Percentiles rank a stretch among this genome's conserved stretches.
phyloP scores from a whole-genome alignment of 2,888 invertebrate species.

The Nemotelus pantherinus region DNA sequence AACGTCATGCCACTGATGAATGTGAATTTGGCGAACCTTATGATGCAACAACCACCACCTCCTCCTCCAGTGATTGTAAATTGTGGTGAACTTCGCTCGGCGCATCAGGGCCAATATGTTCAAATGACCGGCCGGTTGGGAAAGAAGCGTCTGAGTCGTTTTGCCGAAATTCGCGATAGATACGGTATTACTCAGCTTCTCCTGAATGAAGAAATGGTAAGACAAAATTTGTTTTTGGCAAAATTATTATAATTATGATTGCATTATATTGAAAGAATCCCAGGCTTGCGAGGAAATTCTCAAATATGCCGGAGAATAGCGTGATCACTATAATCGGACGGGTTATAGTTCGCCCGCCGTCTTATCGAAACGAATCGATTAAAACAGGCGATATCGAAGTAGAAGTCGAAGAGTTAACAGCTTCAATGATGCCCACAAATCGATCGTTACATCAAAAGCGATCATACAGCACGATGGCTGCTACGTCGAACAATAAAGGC shows the following conservation, averaged over 20 bases:
- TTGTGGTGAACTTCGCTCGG: conserved; percentile 70
- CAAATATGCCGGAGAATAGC: conserved; percentile 64
- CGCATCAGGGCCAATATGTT: conserved; percentile 68
- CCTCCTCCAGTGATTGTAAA: conserved; percentile 62
- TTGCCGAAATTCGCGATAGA: conserved; percentile 72
- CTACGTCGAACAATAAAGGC: conserved; percentile 54
- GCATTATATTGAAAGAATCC: conserved; percentile 56
- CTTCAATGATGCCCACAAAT: conserved; percentile 54
- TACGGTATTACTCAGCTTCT: conserved; percentile 72
- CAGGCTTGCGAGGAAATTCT: conserved; percentile 62
- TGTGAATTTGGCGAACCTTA: background rate
- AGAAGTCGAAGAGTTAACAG: conserved; percentile 62
- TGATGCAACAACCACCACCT: conserved; percentile 59
- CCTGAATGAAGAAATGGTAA: conserved; percentile 60
- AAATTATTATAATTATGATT: background rate
- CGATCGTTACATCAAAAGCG: conserved; percentile 58
- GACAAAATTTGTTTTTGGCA: background rate
- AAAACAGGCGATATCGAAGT: conserved; percentile 65
- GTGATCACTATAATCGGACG: conserved; percentile 62
- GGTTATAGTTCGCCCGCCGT: conserved; percentile 60
- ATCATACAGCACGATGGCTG: conserved; percentile 61
- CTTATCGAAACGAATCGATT: conserved; percentile 63
- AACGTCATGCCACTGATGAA: background rate
- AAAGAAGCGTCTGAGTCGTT: conserved; percentile 68
- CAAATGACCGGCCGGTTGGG: conserved; percentile 72